These are phyloP conservation scores for Ascaphus truei DNA, from an alignment of 2,113 vertebrate species.

Conservation along the genomic window DNA sequence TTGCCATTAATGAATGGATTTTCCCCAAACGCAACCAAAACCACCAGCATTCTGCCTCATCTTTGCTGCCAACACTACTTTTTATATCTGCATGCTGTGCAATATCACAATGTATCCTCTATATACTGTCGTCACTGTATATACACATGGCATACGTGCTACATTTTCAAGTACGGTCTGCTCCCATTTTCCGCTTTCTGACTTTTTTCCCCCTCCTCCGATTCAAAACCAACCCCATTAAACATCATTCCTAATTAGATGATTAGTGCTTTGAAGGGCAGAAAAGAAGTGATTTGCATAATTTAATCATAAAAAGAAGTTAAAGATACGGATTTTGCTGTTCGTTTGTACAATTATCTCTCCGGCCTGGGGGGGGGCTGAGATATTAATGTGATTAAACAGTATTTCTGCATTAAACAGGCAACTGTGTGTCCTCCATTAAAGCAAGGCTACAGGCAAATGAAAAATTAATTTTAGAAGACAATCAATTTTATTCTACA, in stretches of 20 bases:
- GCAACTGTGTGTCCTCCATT: slow-evolving; percentile 82
- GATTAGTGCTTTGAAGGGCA: slow-evolving; percentile 86
- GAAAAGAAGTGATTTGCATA: slow-evolving; percentile 86
- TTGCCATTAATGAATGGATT: too few relatives aligned
- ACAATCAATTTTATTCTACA: slow-evolving; percentile 91
- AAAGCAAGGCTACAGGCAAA: slow-evolving; percentile 83
- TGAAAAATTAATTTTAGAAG: slow-evolving; percentile 91
- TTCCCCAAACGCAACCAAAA: too few relatives aligned
- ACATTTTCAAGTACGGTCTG: slow-evolving; percentile 43
- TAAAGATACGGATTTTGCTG: slow-evolving; percentile 85
- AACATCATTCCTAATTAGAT: slow-evolving; percentile 88
- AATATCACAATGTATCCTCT: too few relatives aligned
- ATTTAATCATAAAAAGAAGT: slow-evolving; percentile 90
- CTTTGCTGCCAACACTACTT: too few relatives aligned
- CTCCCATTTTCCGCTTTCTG: slow-evolving; percentile 60
- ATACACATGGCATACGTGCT: neutral
- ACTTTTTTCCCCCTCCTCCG: slow-evolving; percentile 47
- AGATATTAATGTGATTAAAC: slow-evolving; percentile 93
- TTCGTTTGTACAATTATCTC: slow-evolving; percentile 89
- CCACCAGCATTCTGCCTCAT: too few relatives aligned
- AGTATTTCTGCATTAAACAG: slow-evolving; percentile 80
- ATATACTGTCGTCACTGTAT: neutral
- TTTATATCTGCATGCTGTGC: too few relatives aligned
- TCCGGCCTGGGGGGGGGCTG: slow-evolving; percentile 67
- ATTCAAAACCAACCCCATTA: slow-evolving; percentile 62